Evolutionary conservation across 2,797 vertebrate genomes (phyloP).

Genomic region (Hydrocynus forskahlii): DNA sequence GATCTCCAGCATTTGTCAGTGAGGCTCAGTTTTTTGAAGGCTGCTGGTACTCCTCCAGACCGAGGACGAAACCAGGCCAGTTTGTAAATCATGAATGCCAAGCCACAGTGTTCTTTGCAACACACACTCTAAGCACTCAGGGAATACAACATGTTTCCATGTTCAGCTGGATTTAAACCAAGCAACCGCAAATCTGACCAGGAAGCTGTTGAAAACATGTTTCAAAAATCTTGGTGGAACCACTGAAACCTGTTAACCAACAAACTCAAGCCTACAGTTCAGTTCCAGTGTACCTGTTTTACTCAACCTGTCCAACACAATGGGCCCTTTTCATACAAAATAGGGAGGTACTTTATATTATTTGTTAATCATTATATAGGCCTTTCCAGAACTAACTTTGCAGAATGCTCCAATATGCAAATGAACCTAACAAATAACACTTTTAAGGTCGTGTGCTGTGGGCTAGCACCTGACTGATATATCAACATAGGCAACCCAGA

Average conservation of each 20-base stretch:
- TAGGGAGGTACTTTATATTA: too few relatives aligned
- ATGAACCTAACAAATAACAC: background rate
- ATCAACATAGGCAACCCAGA: too few relatives aligned
- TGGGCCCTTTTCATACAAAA: background rate
- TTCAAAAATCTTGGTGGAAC: background rate
- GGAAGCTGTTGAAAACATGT: background rate
- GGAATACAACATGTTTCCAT: slow-evolving; percentile 3
- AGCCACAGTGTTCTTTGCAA: slow-evolving; percentile 11
- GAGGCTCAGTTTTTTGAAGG: background rate
- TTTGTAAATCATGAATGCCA: slow-evolving; percentile 4
- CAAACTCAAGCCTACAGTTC: background rate
- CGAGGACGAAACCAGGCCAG: background rate
- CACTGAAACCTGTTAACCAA: background rate
- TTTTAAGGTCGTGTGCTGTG: too few relatives aligned
- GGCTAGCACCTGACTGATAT: too few relatives aligned
- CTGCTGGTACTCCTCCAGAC: slow-evolving; percentile 3
- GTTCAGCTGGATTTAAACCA: background rate
- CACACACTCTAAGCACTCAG: background rate
- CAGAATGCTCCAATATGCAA: background rate
- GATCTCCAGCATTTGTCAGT: background rate
- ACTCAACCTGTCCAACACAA: background rate
- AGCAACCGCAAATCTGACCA: background rate
- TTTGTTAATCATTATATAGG: background rate
- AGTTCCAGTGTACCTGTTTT: background rate
- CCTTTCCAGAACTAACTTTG: background rate